Conservation (phyloP, 2,113 vertebrate genomes). For the Helogale parvula region DNA sequence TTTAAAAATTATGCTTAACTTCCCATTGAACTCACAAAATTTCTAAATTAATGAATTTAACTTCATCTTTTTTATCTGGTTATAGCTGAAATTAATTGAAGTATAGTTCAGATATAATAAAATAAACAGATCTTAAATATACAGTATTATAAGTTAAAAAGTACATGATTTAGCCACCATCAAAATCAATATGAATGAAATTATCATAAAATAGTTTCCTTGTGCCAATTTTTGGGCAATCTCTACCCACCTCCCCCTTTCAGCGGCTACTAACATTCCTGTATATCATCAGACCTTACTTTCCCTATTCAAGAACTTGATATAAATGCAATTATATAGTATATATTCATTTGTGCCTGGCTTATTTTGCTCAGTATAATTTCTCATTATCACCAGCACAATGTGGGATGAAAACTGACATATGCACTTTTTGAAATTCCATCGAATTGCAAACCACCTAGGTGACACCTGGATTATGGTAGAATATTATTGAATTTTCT, state of each 20-base stretch:
- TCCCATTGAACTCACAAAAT: background rate
- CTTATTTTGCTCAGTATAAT: background rate
- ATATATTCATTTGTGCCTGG: background rate
- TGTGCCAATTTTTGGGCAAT: background rate
- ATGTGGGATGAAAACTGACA: background rate
- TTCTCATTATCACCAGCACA: background rate
- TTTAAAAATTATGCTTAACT: background rate
- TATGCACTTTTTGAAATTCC: background rate
- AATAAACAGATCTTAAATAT: background rate
- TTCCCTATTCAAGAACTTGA: background rate
- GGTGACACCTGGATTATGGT: background rate
- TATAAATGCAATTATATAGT: background rate
- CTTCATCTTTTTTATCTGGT: background rate
- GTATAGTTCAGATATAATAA: background rate
- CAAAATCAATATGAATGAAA: background rate
- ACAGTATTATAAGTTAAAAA: background rate
- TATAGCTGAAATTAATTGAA: background rate
- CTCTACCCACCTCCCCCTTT: background rate
- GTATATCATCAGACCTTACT: background rate
- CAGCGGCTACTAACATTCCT: background rate
- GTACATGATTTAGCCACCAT: background rate
- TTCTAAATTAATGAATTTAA: conserved; percentile 18
- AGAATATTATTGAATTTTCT: background rate
- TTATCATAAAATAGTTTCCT: background rate
- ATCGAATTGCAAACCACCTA: background rate